Percentiles rank a stretch among this genome's conserved stretches.
Conservation (phyloP, 2,888 invertebrate genomes). For the Hypomecis atomaria region DNA sequence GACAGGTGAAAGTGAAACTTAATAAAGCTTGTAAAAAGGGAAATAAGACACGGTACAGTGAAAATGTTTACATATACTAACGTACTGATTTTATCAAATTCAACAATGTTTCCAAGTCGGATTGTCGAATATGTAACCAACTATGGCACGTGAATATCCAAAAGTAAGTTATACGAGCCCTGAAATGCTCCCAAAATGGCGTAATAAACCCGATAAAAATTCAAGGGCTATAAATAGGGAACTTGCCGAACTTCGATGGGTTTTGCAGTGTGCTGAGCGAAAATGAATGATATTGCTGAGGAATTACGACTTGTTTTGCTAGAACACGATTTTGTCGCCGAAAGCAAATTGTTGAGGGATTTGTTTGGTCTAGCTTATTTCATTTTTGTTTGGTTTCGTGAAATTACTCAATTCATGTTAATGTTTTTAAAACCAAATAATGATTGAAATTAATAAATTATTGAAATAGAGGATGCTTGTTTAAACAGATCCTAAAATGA, state of each 20-base stretch:
- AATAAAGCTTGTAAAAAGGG: too few species aligned
- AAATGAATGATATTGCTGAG: slow-evolving; percentile 22
- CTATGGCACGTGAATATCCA: slow-evolving; percentile 3
- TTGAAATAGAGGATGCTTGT: too few species aligned
- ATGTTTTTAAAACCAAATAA: too few species aligned
- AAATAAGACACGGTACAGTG: too few species aligned
- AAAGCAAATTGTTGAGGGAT: neutral
- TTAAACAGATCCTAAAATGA: too few species aligned
- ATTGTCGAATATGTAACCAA: slow-evolving; percentile 4
- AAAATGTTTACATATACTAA: too few species aligned
- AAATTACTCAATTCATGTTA: too few species aligned
- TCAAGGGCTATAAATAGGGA: slow-evolving; percentile 30
- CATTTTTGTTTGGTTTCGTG: too few species aligned
- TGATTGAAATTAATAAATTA: too few species aligned
- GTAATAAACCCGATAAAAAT: slow-evolving; percentile 32
- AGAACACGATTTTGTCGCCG: neutral
- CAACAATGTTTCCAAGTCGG: neutral
- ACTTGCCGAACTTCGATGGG: slow-evolving; percentile 28
- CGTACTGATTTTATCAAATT: neutral
- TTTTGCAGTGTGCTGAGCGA: slow-evolving; percentile 20
- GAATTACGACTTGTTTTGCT: slow-evolving; percentile 26
- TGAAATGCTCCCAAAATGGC: slow-evolving; percentile 29
- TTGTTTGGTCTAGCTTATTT: neutral
- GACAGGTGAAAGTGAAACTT: too few species aligned
- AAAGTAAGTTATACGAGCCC: slow-evolving; percentile 17